phyloP scores from a whole-genome alignment of 2,888 invertebrate genomes.

The Ophonus ardosiacus region DNA sequence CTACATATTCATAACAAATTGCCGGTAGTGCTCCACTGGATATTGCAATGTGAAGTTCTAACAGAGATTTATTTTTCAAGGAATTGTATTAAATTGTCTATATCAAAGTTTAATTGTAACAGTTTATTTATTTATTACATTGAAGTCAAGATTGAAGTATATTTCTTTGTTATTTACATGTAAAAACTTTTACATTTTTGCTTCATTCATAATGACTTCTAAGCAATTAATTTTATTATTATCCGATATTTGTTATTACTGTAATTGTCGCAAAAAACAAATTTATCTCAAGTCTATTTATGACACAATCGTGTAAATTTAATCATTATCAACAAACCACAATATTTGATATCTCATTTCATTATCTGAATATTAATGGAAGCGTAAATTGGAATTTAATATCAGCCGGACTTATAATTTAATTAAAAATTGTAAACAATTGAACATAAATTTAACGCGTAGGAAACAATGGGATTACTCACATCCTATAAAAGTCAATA shows the following conservation, averaged over 20 bases:
- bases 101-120: no score
- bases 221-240: conserved; percentile 11
- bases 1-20: background rate
- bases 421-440: conserved; percentile 9
- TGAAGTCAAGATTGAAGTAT: no score
- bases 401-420: background rate
- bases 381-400: background rate
- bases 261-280: background rate
- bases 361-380: no score
- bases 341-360: background rate
- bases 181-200: conserved; percentile 11
- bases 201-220: conserved; percentile 31
- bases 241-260: conserved; percentile 17
- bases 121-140: background rate
- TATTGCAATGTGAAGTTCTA: background rate
- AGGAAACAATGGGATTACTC: background rate
- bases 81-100: conserved; percentile 1
- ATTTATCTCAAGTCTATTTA: background rate
- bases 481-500: conserved; percentile 23
- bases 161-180: background rate
- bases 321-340: background rate
- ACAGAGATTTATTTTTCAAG: conserved; percentile 19
- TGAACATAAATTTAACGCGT: background rate
- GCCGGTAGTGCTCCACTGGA: conserved; percentile 17
- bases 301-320: conserved; percentile 14